Conservation (phyloP, 2,113 vertebrate species). For the Sorex fumeus region DNA sequence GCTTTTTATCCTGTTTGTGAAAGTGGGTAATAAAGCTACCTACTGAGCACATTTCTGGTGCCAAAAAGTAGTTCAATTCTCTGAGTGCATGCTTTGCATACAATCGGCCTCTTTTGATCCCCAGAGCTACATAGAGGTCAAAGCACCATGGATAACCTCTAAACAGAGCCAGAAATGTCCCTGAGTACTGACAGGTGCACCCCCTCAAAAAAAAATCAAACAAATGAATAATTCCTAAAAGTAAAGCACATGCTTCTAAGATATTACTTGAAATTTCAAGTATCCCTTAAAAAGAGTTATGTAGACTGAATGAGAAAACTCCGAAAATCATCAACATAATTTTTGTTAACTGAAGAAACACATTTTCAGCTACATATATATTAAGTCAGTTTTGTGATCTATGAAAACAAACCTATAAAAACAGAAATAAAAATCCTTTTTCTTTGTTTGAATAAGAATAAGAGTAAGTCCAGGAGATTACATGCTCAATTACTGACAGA, state of each 20-base stretch:
- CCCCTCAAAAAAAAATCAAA: too few species aligned
- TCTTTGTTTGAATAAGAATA: neutral
- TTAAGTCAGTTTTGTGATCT: neutral
- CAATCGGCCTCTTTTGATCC: too few species aligned
- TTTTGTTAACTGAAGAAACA: constrained; percentile 37
- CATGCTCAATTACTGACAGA: neutral
- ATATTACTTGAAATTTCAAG: constrained; percentile 17
- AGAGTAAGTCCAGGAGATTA: neutral
- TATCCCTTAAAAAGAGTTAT: neutral
- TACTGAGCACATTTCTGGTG: too few species aligned
- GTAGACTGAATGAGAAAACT: neutral
- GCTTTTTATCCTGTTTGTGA: constrained; percentile 12
- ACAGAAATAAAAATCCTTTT: neutral
- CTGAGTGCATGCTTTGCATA: too few species aligned
- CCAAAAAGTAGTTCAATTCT: too few species aligned
- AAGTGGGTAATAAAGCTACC: too few species aligned
- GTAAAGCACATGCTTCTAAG: neutral
- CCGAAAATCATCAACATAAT: neutral
- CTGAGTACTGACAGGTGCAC: too few species aligned
- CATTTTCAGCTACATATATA: neutral
- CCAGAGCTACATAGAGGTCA: too few species aligned
- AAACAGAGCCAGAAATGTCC: too few species aligned
- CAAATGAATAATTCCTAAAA: too few species aligned
- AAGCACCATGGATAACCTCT: too few species aligned
- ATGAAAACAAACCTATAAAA: constrained; percentile 20